Evolutionary conservation across 2,113 vertebrate species (phyloP).

Genomic region (Zosterops pallidus): DNA sequence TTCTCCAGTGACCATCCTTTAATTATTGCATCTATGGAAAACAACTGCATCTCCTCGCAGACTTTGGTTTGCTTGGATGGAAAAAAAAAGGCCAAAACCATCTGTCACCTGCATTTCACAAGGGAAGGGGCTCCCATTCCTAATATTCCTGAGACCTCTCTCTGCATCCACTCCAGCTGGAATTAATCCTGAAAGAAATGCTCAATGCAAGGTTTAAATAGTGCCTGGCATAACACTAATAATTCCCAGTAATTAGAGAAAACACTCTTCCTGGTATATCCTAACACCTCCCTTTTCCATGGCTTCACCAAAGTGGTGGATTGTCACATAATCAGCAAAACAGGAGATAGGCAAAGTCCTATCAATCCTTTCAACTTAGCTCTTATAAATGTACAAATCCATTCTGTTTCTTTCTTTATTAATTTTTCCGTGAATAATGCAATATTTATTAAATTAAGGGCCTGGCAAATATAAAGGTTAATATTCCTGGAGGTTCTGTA

Average conservation of each 20-base stretch:
- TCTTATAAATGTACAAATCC: slow-evolving; percentile 25
- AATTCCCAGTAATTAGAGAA: background rate
- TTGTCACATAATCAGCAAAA: background rate
- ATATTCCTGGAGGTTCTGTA: background rate
- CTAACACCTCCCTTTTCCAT: background rate
- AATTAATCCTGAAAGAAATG: background rate
- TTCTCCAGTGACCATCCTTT: background rate
- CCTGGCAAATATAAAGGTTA: background rate
- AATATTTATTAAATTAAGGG: background rate
- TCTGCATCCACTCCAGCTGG: background rate
- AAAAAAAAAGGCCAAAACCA: background rate
- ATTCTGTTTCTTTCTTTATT: background rate
- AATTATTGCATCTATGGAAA: background rate
- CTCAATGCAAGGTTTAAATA: background rate
- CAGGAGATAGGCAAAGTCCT: background rate
- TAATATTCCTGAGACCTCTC: background rate
- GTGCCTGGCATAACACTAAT: background rate
- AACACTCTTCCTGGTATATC: background rate
- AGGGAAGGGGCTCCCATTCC: background rate
- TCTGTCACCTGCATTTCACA: background rate
- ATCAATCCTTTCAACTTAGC: background rate
- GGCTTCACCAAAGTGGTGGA: background rate
- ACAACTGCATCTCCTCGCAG: background rate
- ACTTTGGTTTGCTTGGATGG: background rate
- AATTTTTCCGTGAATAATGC: background rate